Evolutionary conservation across 1,140 invertebrate species (phyloP), one percentile per base, ranked within the genome.

Genomic region (Dendroctonus ponderosae): DNA sequence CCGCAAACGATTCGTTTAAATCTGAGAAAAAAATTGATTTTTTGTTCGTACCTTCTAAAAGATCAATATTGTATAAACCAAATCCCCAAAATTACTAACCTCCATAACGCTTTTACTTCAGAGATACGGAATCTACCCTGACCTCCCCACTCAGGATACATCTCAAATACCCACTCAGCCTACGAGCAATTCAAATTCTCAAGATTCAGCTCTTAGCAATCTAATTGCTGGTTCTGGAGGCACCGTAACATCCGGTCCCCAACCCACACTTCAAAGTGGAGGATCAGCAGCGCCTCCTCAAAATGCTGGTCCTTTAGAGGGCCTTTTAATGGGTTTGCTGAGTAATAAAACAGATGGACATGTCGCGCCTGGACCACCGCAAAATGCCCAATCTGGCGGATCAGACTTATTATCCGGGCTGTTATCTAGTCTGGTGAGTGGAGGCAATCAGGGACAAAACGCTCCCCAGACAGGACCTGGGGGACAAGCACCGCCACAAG

Each of bases 81-180:
- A 26, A 26, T 26, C 26, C 26, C 26, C 26, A 26, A 26, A 26
- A 3, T 26, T 26, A 26, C 26, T 26, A 26, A 26, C 26, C 26
- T 26, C 26, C 26, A 26, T 26, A 26, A 26, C 26, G 26, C 26
- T 26, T 26, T 26, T 26, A 26, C 26, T 40, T 54, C 41, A 56
- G 52, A 51, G 14, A 52, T 63, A 56, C 40, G 52, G 69, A 15
- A 67, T 70, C 26, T 70, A 70, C 44, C 69, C 69, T n/a, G 66
- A 67, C 51, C 52, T 70, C 11, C 69, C 69, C 5, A 62, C 52
- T 37, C 59, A 70, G 67, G 68, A 70, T 26, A 63, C 59, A 11
- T 53, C 60, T n/a, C 61, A 39, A 41, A 8, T 43, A 26, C 53
- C 52, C 2, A 5, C 65, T 14, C 54, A 44, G 9, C 56, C n/a